A percentile compares a stretch with the other conserved stretches of the same genome.
Conservation (phyloP, 2,888 invertebrate genomes). For the Amitus sp. region DNA sequence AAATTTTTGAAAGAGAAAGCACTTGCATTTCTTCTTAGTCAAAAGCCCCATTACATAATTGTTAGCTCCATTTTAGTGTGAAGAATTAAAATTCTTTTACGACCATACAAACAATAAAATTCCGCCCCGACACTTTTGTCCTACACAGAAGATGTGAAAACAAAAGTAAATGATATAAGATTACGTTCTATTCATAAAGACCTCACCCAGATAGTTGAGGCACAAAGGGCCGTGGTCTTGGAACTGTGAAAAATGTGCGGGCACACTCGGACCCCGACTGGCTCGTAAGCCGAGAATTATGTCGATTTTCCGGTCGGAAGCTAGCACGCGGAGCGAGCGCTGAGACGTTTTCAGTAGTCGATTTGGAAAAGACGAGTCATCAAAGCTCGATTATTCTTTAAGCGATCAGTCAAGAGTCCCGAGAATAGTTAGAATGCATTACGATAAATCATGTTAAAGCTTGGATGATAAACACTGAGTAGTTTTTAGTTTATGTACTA, state of each 20-base stretch:
- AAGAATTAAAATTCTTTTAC: background rate
- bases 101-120: background rate
- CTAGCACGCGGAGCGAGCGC: background rate
- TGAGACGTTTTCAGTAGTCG: background rate
- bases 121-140: background rate
- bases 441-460: conserved; percentile 5
- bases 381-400: background rate
- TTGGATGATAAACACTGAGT: too few species aligned
- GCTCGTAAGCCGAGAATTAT: conserved; percentile 30
- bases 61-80: background rate
- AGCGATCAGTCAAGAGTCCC: conserved; percentile 4
- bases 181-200: conserved; percentile 27
- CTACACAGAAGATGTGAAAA: conserved; percentile 14
- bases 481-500: too few species aligned
- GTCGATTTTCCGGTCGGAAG: conserved; percentile 30
- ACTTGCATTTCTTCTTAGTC: too few species aligned
- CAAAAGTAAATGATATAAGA: conserved; percentile 38
- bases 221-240: conserved; percentile 29
- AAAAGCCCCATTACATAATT: too few species aligned
- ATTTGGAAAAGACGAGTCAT: background rate
- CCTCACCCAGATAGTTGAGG: conserved; percentile 11
- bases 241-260: conserved; percentile 37
- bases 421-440: background rate
- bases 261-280: conserved; percentile 2
- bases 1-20: too few species aligned